Evolutionary conservation across 2,797 vertebrate genomes (phyloP).

Genomic region (Emydoidea blandingii): DNA sequence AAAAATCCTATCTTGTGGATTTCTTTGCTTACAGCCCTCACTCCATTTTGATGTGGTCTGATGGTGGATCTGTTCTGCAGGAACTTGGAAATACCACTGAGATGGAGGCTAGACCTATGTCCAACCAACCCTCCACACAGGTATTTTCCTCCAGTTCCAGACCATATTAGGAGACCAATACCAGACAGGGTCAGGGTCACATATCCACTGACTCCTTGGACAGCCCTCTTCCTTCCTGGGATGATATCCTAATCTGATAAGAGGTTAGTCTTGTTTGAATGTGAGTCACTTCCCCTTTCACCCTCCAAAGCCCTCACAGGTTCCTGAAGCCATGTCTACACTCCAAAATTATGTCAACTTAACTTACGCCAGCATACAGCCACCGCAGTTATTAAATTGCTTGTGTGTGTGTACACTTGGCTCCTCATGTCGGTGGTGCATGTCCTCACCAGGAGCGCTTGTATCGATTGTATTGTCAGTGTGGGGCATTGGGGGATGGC

Average conservation of each 20-base stretch:
- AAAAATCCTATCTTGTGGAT: neutral
- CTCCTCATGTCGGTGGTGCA: neutral
- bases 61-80: neutral
- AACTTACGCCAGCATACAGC: too few species aligned
- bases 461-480: neutral
- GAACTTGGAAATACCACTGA: neutral
- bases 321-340: neutral
- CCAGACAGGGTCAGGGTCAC: neutral
- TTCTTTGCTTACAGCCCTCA: neutral
- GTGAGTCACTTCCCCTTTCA: neutral
- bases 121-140: too few species aligned
- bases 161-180: too few species aligned
- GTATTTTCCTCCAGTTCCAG: neutral
- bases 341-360: too few species aligned
- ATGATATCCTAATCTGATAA: neutral
- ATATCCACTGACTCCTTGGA: neutral
- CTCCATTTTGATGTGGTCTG: accelerated
- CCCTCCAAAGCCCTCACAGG: neutral
- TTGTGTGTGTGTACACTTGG: neutral
- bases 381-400: too few species aligned
- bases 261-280: neutral
- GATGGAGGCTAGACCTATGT: neutral
- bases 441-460: neutral
- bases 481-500: neutral
- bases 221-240: too few species aligned